A percentile compares a stretch with the other conserved stretches of the same genome.
phyloP scores from a whole-genome alignment of 37 sponge, comb jelly and placozoan species.

The Agelas oroides region DNA sequence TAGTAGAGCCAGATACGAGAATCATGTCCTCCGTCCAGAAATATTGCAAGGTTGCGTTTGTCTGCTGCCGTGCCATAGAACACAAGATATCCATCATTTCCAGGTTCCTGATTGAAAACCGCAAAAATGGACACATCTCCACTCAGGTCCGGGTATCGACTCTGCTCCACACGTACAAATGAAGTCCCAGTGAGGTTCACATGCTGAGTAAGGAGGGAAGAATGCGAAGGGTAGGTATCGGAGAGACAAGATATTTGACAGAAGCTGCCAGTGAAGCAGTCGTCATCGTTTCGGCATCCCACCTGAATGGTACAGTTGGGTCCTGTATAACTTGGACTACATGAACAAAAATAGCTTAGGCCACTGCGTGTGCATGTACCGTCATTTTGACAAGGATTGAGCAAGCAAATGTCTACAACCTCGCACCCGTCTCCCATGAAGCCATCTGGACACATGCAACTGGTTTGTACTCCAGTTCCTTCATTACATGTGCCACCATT shows the following conservation, averaged over 20 bases:
- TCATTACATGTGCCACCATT: conserved; percentile 81
- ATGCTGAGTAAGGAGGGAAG: conserved; percentile 35
- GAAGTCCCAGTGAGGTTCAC: conserved; percentile 46
- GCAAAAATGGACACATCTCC: conserved; percentile 50
- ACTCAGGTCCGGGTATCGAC: conserved; percentile 43
- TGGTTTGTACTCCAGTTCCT: conserved; percentile 23
- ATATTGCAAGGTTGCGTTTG: conserved; percentile 56
- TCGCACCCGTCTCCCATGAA: conserved; percentile 57
- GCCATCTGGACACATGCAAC: conserved; percentile 46
- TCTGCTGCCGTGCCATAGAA: conserved; percentile 63
- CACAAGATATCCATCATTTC: conserved; percentile 67
- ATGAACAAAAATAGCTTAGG: conserved; percentile 27
- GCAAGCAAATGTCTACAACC: conserved; percentile 15
- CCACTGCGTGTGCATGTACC: conserved; percentile 66
- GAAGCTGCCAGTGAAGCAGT: conserved; percentile 36
- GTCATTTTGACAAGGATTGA: conserved; percentile 60
- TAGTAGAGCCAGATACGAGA: conserved; percentile 46
- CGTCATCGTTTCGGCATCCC: conserved; percentile 17
- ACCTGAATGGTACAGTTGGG: conserved; percentile 15
- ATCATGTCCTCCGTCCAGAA: conserved; percentile 37
- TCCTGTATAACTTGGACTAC: conserved; percentile 47
- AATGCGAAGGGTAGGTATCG: conserved; percentile 53
- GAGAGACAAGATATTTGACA: conserved; percentile 52
- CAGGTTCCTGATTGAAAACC: conserved; percentile 59
- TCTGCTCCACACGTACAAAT: conserved; percentile 40